Percentiles rank a stretch among this genome's conserved stretches.
These are phyloP conservation scores for Diplodus puntazzo DNA, from an alignment of 2,797 vertebrate genomes.

Conservation along the genomic window DNA sequence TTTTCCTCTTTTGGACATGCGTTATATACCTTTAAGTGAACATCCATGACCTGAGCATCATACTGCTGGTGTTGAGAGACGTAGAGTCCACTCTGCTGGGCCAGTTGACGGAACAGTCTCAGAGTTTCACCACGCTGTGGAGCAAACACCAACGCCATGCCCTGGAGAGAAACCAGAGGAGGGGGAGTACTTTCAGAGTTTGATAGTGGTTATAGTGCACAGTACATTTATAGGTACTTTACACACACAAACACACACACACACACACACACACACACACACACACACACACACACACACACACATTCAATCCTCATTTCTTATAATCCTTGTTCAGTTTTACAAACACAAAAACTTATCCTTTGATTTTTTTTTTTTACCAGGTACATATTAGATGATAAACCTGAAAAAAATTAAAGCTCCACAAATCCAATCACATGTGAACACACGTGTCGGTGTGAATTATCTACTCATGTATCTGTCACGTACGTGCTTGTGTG, in stretches of 20 bases:
- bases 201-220: background rate
- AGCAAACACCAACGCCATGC: slow-evolving; percentile 94
- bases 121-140: slow-evolving; percentile 94
- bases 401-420: slow-evolving; percentile 67
- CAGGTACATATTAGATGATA: slow-evolving; percentile 74
- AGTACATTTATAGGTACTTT: background rate
- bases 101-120: slow-evolving; percentile 93
- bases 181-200: background rate
- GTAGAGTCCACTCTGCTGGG: slow-evolving; percentile 91
- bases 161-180: slow-evolving; percentile 82
- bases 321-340: background rate
- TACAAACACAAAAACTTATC: slow-evolving; percentile 14
- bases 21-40: slow-evolving; percentile 94
- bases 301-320: background rate
- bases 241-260: too few relatives aligned
- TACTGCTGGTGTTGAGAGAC: slow-evolving; percentile 95
- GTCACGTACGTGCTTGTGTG: background rate
- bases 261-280: too few relatives aligned
- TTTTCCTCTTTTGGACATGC: background rate
- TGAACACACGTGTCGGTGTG: slow-evolving; percentile 25
- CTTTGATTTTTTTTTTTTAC: slow-evolving; percentile 47
- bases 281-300: too few relatives aligned
- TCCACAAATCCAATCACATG: slow-evolving; percentile 40
- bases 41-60: slow-evolving; percentile 94
- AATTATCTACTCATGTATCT: slow-evolving; percentile 29